Evolutionary conservation across 2,797 vertebrate genomes (phyloP), one percentile per base, ranked within the genome.

Genomic region (Chelonia mydas): DNA sequence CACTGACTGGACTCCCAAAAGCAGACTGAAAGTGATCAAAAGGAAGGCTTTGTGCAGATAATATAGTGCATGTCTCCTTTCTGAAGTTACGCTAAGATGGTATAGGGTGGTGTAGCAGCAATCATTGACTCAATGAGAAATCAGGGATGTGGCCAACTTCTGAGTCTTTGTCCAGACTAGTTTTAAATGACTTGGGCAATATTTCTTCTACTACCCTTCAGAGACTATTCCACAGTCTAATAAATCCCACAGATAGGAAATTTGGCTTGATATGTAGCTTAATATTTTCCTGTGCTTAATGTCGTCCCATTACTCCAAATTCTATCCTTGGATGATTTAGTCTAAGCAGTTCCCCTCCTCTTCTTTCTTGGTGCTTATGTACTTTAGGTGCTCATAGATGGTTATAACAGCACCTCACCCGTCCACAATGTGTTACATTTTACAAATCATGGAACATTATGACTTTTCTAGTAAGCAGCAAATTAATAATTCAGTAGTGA

Each of bases 1-100:
- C 19, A 72, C 10, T 97, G 96, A 96, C 95, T 97, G 87, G 92
- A 84, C 95, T 97, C 90, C 21, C 1, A 33, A 79, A 55, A 87
- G 88, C 94, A 97, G 89, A 91, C 94, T 86, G 95, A 97, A 45
- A 77, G 45, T 49, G 74, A 77, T 17, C 74, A 77, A 28, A 49
- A 11, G 45, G 25, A 16, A 49, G 74, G 27, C 45, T 77, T 41
- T 21, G 65, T 41, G 33, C 41, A 76, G 11, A 47, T 13, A 76
- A 27, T 6, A 11, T 13, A 76, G 41, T 76, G 41, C 4, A 3
- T 19, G 9, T 17, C 45, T 31, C 25, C 28, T 77, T 49, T 49
- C 12, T 27, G 27, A 77, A 49, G 74, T 28, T 41, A 49, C 2
- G 13, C 7, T 15, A 49, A 49, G 12, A 77, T 8, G 74, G 74